Evolutionary conservation across 2,113 vertebrate species (phyloP).

Genomic region (Dipodomys ordii): DNA sequence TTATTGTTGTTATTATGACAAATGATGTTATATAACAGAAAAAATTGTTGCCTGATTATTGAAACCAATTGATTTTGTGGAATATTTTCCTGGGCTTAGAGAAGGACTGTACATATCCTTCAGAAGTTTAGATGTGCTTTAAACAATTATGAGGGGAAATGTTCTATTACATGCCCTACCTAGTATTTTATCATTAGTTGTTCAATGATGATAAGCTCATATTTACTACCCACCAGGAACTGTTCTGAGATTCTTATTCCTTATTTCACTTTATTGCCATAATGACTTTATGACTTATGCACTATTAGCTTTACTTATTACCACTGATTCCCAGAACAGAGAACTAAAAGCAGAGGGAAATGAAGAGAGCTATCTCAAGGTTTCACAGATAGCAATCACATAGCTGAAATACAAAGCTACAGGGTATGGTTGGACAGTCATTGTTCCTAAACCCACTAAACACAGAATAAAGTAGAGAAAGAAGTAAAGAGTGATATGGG

Average conservation of each 20-base stretch:
- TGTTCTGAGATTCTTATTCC: neutral
- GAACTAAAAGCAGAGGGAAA: neutral
- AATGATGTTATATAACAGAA: constrained; percentile 65
- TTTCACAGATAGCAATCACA: neutral
- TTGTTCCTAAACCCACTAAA: neutral
- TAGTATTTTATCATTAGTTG: neutral
- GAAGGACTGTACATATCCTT: neutral
- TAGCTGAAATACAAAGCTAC: neutral
- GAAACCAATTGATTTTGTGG: neutral
- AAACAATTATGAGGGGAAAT: neutral
- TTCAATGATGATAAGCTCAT: neutral
- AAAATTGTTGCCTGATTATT: neutral
- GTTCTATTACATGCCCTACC: neutral
- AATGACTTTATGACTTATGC: neutral
- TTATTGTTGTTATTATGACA: neutral
- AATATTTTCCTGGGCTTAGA: neutral
- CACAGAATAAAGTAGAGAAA: neutral
- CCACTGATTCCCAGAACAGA: neutral
- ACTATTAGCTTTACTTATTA: neutral
- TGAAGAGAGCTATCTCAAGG: neutral
- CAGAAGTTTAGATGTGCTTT: neutral
- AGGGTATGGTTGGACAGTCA: neutral
- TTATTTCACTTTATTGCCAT: constrained; percentile 23
- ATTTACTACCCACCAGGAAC: neutral
- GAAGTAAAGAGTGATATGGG: neutral